Evolutionary conservation across 1,140 invertebrate species (phyloP).

Genomic region (Drosophila suzukii): DNA sequence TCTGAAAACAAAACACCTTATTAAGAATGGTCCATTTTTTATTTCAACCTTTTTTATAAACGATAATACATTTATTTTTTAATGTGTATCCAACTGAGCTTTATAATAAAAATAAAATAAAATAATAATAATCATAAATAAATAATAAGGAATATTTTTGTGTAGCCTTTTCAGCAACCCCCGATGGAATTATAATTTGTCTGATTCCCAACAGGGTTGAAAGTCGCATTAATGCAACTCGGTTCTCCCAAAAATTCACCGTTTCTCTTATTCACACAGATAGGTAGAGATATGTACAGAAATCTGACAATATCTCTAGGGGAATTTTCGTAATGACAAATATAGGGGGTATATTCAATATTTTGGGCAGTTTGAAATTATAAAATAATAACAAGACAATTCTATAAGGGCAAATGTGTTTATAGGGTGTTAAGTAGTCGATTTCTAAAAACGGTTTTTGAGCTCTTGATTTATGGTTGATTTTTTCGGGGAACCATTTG

Average conservation of each 20-base stretch:
- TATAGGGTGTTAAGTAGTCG: not conserved
- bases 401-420: not conserved
- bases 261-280: slow-evolving; percentile 3
- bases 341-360: not conserved
- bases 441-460: not conserved
- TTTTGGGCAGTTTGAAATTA: not conserved
- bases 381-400: not conserved
- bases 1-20: too few relatives aligned
- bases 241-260: slow-evolving; percentile 2
- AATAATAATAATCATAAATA: slow-evolving; percentile 55
- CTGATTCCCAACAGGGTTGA: slow-evolving; percentile 45
- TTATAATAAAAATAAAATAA: not conserved
- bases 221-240: slow-evolving; percentile 59
- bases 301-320: slow-evolving; percentile 34
- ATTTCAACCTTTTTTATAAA: too few relatives aligned
- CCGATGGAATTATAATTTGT: slow-evolving; percentile 12
- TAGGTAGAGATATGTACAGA: not conserved
- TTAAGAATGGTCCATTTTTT: too few relatives aligned
- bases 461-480: not conserved
- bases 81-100: not conserved
- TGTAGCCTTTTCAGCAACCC: slow-evolving; percentile 16
- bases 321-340: not conserved
- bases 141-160: slow-evolving; percentile 31
- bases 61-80: not conserved
- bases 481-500: not conserved